Percentiles rank a stretch among this genome's conserved stretches.
phyloP scores from a whole-genome alignment of 2,113 vertebrate genomes.

The Stictonetta naevosa region DNA sequence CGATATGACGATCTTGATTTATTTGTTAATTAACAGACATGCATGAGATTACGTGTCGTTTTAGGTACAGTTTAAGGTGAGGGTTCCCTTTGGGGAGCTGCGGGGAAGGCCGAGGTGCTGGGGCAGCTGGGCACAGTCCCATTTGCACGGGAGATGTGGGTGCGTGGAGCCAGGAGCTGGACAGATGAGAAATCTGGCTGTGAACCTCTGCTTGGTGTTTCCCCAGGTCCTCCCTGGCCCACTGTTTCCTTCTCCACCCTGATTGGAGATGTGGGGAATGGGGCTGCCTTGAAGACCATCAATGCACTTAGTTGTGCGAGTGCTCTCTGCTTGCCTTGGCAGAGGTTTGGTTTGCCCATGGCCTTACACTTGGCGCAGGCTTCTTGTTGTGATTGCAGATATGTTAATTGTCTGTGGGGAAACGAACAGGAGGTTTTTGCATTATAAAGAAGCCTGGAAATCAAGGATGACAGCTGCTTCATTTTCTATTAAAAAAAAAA shows the following conservation, averaged over 20 bases:
- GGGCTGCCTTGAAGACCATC: rapidly evolving
- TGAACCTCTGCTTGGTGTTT: background rate
- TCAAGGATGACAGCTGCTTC: conserved; percentile 63
- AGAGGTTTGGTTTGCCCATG: background rate
- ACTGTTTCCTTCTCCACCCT: rapidly evolving
- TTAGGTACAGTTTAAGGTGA: background rate
- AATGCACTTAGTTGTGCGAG: rapidly evolving
- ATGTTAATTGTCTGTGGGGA: conserved; percentile 16
- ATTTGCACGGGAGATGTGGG: rapidly evolving
- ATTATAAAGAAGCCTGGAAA: conserved; percentile 72
- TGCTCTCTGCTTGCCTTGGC: background rate
- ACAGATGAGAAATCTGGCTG: rapidly evolving
- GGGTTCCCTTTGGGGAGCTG: background rate
- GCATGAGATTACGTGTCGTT: background rate
- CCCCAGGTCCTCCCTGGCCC: background rate
- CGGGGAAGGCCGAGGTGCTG: background rate
- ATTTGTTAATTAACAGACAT: conserved; percentile 52
- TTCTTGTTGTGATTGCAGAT: background rate
- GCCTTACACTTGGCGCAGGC: background rate
- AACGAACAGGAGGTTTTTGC: conserved; percentile 42
- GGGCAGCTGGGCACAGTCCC: too few species aligned
- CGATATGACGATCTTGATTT: conserved; percentile 51
- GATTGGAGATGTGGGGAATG: background rate
- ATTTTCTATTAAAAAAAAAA: conserved; percentile 53
- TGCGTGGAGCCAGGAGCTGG: background rate